Evolutionary conservation across 2,113 vertebrate species (phyloP).

Genomic region (Ifrita kowaldi): DNA sequence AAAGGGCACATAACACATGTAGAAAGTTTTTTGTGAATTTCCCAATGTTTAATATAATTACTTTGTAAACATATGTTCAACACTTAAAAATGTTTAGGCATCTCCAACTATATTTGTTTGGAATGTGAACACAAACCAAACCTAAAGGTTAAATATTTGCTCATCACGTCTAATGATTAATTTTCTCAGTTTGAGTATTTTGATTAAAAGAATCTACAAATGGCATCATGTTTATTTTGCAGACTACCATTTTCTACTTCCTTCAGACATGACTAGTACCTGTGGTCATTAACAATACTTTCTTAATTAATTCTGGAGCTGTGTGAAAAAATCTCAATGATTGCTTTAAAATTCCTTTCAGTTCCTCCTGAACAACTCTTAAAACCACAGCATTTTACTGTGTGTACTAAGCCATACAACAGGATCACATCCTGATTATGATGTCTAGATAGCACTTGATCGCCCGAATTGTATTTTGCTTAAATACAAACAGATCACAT

Average conservation of each 20-base stretch:
- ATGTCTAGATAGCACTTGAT: not conserved
- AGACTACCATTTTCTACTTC: not conserved
- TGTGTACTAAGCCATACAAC: not conserved
- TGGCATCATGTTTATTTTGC: not conserved
- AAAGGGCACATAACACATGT: not conserved
- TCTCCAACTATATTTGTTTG: not conserved
- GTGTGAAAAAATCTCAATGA: not conserved
- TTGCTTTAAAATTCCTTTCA: not conserved
- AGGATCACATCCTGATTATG: not conserved
- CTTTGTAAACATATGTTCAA: not conserved
- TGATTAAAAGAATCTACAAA: not conserved
- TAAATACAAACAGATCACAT: not conserved
- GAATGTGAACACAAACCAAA: not conserved
- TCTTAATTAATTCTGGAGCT: not conserved
- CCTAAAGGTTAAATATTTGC: not conserved
- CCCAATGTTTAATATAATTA: not conserved
- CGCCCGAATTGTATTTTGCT: not conserved
- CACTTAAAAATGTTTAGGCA: not conserved
- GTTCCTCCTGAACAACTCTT: not conserved
- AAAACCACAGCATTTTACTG: not conserved
- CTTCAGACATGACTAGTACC: not conserved
- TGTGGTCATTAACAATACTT: not conserved
- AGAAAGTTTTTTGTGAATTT: not conserved
- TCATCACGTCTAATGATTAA: not conserved
- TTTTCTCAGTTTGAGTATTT: not conserved